Percentiles rank a stretch among this genome's conserved stretches.
Conservation (phyloP, 1,140 invertebrate genomes). For the Drosophila leontia region DNA sequence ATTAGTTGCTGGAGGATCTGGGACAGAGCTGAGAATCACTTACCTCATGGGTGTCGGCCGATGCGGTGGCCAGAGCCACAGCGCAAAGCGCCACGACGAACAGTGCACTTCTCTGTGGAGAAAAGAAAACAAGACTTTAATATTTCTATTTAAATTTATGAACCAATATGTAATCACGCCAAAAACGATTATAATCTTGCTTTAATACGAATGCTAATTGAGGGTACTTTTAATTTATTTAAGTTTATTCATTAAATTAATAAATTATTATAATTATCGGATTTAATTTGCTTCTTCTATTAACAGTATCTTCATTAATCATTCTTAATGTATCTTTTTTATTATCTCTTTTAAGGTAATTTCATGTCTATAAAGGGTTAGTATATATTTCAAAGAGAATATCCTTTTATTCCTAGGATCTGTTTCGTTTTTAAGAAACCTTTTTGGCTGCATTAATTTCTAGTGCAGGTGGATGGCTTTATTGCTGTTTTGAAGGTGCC, state of each 20-base stretch:
- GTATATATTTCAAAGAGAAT: neutral
- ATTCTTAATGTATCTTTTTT: neutral
- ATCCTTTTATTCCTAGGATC: neutral
- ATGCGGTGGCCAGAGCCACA: slow-evolving; percentile 71
- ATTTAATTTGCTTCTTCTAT: neutral
- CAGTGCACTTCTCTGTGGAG: slow-evolving; percentile 80
- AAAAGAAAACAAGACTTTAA: neutral
- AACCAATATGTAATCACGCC: neutral
- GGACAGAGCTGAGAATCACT: neutral
- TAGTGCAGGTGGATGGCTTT: neutral
- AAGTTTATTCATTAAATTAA: neutral
- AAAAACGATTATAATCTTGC: slow-evolving; percentile 3
- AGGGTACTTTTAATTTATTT: too few species aligned
- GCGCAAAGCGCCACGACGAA: slow-evolving; percentile 80
- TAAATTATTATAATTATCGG: neutral
- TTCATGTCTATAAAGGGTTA: neutral
- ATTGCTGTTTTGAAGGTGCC: slow-evolving; percentile 14
- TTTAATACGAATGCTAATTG: neutral
- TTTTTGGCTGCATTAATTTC: neutral
- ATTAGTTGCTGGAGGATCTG: slow-evolving; percentile 2
- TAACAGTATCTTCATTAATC: neutral
- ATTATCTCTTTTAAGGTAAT: neutral
- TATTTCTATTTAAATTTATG: neutral
- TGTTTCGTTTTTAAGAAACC: neutral
- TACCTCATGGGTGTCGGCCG: slow-evolving; percentile 77